These are phyloP conservation scores for Thinocorus orbignyianus DNA, from an alignment of 2,113 vertebrate species.

Conservation along the genomic window DNA sequence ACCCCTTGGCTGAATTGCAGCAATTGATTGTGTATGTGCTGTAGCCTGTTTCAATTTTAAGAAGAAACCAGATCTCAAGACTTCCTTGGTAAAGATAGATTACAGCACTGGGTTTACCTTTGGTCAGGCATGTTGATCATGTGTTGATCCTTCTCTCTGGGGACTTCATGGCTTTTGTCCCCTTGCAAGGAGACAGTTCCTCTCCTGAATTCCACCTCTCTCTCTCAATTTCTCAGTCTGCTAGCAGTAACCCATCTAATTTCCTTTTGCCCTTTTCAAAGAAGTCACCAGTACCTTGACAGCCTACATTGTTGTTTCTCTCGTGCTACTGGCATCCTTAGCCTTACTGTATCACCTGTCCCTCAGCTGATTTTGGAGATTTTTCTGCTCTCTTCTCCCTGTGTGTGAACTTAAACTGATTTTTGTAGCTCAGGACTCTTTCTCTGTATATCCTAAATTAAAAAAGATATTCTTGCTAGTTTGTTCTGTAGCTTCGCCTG, in stretches of 20 bases:
- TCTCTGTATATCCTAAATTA: not conserved
- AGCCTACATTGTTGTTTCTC: not conserved
- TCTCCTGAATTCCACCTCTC: not conserved
- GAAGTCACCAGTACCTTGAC: not conserved
- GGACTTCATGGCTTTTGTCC: not conserved
- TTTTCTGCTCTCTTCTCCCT: not conserved
- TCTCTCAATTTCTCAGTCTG: not conserved
- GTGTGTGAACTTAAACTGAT: not conserved
- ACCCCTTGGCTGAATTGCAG: not conserved
- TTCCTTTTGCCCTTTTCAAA: not conserved
- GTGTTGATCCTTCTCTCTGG: not conserved
- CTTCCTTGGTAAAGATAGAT: not conserved
- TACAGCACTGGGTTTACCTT: not conserved
- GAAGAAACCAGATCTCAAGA: not conserved
- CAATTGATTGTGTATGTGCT: not conserved
- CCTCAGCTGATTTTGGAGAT: not conserved
- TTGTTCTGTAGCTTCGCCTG: conserved; percentile 1
- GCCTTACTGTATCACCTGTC: not conserved
- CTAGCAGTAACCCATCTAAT: not conserved
- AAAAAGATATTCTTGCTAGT: not conserved
- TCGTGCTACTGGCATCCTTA: not conserved
- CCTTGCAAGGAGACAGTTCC: not conserved
- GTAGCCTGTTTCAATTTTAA: not conserved
- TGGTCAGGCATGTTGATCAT: not conserved
- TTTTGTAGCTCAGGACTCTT: not conserved